Base-by-base conservation (phyloP, 2,888 invertebrate genomes). In the Hydropsyche betteni region DNA sequence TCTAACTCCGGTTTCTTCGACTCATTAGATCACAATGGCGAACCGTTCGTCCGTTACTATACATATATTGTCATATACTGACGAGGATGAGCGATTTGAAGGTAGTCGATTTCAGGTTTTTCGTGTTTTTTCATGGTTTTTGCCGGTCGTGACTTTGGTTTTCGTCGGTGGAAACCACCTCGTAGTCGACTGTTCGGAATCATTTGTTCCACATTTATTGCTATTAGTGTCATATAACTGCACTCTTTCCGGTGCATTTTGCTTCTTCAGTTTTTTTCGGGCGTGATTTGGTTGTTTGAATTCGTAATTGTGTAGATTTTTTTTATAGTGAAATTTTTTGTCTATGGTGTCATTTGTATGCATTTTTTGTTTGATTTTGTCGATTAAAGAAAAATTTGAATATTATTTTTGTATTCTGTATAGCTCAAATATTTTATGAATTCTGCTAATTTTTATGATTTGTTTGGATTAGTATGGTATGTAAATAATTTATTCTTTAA, bases 181-280 rank as follows among this genome's bases (percentile, higher is more conserved):
- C 24, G 24, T 24, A 24, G 24, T 24, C 12, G 14, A 14, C 16
- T 55, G 14, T 55, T 55, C 12, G 34, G 8, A 34, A 12, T 44
- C 44, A 10, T 44, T 44, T 36, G 64, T 64, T 64, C 64, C 34
- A 64, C 64, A 64, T 64, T 64, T 64, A 12, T 36, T 36, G 36
- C 64, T 36, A 64, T 64, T 64, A 64, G 36, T 64, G 64, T 64
- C 61, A 61, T 33, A 61, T 61, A 64, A 64, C 64, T 64, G 64
- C 64, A 33, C 64, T 64, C 34, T 64, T 64, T 64, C 12, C 16
- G 14, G 36, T 64, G 36, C 34, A 34, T 34, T 6, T 36, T 24
- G 34, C 12, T 64, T 36, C 34, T 34, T 6, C 36, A 5, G 12
- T 33, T 64, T 34, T 34, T 10, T 64, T 64, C 34, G 36, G 6